Evolutionary conservation across 2,113 vertebrate genomes (phyloP), one percentile per base, ranked within the genome.

Genomic region (Saccopteryx bilineata): DNA sequence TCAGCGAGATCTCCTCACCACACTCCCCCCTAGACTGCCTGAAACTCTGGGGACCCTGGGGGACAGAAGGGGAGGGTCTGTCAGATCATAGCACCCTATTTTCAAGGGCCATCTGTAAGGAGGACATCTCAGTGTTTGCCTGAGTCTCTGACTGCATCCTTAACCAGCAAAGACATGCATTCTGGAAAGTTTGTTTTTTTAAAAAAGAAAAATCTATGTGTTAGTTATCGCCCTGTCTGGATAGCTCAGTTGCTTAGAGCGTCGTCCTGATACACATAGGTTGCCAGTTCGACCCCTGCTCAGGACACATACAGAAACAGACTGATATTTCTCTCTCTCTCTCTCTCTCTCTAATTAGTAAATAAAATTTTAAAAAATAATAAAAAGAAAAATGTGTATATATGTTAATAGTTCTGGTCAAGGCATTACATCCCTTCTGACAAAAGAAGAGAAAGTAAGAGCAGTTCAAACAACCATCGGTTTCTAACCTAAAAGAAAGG

Each of bases 71-170:
- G 86, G n/a, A 71, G 46, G 90, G 71, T 65, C 8, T 88, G 75
- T 75, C 72, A 96, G 60, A 91, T 87, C 91, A 87, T 94, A 95
- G 71, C 90, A 93, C 90, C 24, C 83, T 95, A 39, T 96, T 69
- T 87, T 85, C 84, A 71, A 72, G 80, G 56, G 58, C 72, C 48
- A n/a, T 90, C 54, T 23, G 24, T 50, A 65, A 92, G 46, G 87
- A 13, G n/a, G 31, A 72, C 50, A 69, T 79, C 65, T 17, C 60
- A 87, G 61, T 90, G 63, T 79, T 92, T 69, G 4, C 69, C 78
- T 11, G 26, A 86, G 23, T 91, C 80, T 92, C 21, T 75, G 75
- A 90, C 31, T 31, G 68, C 50, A 23, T 85, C 50, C 46, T 95
- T 15, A 15, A 61, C 21, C 48, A 50, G 83, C 71, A 46, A 82